These are phyloP conservation scores for Cheirogaleus medius DNA, from an alignment of 2,113 vertebrate genomes.

Conservation along the genomic window DNA sequence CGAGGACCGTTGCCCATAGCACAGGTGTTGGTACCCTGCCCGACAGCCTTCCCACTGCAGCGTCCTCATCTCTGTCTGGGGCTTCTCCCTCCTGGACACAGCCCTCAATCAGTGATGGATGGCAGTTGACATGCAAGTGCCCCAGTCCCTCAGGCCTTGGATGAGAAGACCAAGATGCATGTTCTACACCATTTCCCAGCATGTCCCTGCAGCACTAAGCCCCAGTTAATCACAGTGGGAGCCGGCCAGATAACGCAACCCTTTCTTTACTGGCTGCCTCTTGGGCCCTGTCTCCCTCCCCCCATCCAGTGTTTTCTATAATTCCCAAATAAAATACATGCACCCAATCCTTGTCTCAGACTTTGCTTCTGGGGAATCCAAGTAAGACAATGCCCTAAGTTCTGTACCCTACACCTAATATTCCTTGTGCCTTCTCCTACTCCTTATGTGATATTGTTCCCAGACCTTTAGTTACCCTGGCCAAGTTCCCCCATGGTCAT, in stretches of 20 bases:
- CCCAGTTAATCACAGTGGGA: background rate
- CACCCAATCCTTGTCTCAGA: background rate
- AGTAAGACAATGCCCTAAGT: background rate
- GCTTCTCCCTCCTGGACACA: background rate
- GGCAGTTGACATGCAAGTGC: too few relatives aligned
- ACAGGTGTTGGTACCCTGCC: fast-evolving
- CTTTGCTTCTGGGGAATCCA: background rate
- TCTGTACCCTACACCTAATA: background rate
- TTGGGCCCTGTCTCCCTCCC: background rate
- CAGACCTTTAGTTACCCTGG: background rate
- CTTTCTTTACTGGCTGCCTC: background rate
- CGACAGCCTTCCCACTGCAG: fast-evolving
- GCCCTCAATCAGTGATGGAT: background rate
- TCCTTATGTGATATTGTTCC: background rate
- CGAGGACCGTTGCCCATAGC: fast-evolving
- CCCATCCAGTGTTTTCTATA: background rate
- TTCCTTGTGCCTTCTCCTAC: background rate
- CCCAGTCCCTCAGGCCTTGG: background rate
- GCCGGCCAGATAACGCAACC: background rate
- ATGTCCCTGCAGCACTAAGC: background rate
- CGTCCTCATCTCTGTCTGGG: fast-evolving
- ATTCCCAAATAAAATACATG: background rate
- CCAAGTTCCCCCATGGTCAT: background rate
- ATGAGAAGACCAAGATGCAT: background rate
- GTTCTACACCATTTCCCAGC: too few relatives aligned